Percentiles rank a stretch among this genome's conserved stretches.
Evolutionary conservation across 2,888 invertebrate species (phyloP).

Genomic region (Aquatica leii): DNA sequence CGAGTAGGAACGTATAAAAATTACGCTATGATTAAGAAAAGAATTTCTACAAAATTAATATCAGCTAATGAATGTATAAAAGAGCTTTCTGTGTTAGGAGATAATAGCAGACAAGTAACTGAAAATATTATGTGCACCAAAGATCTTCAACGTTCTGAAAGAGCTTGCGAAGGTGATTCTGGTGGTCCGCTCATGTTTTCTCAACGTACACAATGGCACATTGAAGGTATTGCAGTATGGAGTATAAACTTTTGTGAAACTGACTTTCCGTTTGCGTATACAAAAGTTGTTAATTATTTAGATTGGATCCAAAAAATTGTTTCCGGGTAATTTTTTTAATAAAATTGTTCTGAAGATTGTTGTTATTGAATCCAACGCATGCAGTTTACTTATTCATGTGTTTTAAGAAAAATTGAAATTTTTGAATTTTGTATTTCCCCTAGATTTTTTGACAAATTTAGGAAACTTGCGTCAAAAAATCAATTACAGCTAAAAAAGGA

Average conservation of each 20-base stretch:
- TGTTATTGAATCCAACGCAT: too few species aligned
- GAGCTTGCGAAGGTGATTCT: slow-evolving; percentile 8
- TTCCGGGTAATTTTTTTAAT: slow-evolving; percentile 17
- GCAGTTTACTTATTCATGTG: too few species aligned
- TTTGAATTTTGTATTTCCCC: too few species aligned
- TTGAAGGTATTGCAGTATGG: slow-evolving; percentile 12
- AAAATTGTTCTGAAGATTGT: too few species aligned
- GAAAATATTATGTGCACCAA: slow-evolving; percentile 8
- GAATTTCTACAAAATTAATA: neutral
- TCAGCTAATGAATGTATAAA: neutral
- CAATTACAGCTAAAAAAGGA: too few species aligned
- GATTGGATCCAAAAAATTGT: slow-evolving; percentile 8
- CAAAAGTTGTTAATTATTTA: slow-evolving; percentile 7
- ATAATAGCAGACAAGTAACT: neutral
- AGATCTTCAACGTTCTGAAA: neutral
- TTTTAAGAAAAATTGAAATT: too few species aligned
- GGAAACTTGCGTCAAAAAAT: too few species aligned
- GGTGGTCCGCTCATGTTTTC: slow-evolving; percentile 14
- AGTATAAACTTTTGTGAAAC: neutral
- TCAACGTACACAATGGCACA: slow-evolving; percentile 10
- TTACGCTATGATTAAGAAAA: slow-evolving; percentile 8
- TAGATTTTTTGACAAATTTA: too few species aligned
- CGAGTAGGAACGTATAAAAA: neutral
- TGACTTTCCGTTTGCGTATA: neutral
- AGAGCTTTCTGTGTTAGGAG: neutral